phyloP scores from a whole-genome alignment of 2,113 vertebrate genomes.

The Zingel zingel region DNA sequence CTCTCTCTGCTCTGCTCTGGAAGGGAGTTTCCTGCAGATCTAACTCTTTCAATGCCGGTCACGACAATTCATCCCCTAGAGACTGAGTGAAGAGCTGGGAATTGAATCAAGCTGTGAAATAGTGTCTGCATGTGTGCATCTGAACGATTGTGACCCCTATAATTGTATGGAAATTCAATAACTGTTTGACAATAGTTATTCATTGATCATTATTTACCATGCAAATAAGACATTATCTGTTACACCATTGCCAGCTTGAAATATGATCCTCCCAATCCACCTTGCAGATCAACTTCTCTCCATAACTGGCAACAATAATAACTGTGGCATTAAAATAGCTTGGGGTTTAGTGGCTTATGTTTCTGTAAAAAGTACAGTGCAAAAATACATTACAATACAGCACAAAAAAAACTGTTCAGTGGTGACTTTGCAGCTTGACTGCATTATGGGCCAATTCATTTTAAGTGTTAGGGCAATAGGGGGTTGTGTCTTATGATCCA shows the following conservation, averaged over 20 bases:
- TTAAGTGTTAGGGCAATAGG: constrained; percentile 57
- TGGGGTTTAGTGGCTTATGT: not conserved
- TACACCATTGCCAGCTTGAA: not conserved
- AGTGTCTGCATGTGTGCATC: not conserved
- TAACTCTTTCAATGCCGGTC: constrained; percentile 51
- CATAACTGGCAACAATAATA: not conserved
- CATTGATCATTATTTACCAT: not conserved
- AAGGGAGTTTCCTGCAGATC: constrained; percentile 43
- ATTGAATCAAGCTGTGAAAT: constrained; percentile 45
- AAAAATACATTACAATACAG: constrained; percentile 1
- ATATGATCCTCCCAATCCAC: not conserved
- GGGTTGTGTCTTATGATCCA: constrained; percentile 56
- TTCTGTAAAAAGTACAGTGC: not conserved
- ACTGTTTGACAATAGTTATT: constrained; percentile 12
- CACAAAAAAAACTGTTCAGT: not conserved
- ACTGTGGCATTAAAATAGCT: not conserved
- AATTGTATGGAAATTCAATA: constrained; percentile 45
- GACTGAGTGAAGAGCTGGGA: constrained; percentile 14
- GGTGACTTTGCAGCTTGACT: constrained; percentile 55
- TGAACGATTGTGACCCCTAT: constrained; percentile 15
- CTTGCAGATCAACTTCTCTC: constrained; percentile 10
- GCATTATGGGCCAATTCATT: constrained; percentile 55
- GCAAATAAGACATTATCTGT: constrained; percentile 20
- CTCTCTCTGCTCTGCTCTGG: not conserved
- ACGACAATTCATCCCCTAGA: constrained; percentile 25